Conservation (phyloP, 2,113 vertebrate species). For the Neofelis nebulosa region DNA sequence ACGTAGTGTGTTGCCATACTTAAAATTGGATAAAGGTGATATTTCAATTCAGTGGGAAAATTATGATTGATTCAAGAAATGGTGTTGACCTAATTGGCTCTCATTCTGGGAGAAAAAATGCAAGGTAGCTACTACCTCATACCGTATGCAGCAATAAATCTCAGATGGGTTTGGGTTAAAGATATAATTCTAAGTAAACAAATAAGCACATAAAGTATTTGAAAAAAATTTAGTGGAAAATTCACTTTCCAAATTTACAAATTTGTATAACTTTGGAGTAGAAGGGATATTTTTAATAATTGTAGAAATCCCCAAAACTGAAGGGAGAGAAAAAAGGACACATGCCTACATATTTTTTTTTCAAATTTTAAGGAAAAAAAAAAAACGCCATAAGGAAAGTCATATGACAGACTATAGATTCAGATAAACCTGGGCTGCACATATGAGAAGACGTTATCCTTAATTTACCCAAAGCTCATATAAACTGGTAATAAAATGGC, state of each 20-base stretch:
- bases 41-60: neutral
- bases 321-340: neutral
- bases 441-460: neutral
- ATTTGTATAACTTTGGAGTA: neutral
- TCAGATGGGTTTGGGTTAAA: neutral
- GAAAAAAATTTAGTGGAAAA: neutral
- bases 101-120: neutral
- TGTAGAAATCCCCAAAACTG: neutral
- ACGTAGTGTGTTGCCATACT: neutral
- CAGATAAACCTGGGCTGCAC: neutral
- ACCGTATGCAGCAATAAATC: neutral
- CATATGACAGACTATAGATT: neutral
- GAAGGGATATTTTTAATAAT: neutral
- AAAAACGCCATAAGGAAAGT: neutral
- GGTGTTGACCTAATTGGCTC: neutral
- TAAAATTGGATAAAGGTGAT: neutral
- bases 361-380: neutral
- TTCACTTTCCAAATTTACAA: neutral
- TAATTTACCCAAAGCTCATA: neutral
- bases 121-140: neutral
- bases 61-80: neutral
- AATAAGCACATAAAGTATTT: neutral
- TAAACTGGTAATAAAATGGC: constrained; percentile 20
- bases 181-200: neutral
- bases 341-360: neutral